Conservation (phyloP, 2,797 vertebrate species). For the Trichosurus vulpecula region DNA sequence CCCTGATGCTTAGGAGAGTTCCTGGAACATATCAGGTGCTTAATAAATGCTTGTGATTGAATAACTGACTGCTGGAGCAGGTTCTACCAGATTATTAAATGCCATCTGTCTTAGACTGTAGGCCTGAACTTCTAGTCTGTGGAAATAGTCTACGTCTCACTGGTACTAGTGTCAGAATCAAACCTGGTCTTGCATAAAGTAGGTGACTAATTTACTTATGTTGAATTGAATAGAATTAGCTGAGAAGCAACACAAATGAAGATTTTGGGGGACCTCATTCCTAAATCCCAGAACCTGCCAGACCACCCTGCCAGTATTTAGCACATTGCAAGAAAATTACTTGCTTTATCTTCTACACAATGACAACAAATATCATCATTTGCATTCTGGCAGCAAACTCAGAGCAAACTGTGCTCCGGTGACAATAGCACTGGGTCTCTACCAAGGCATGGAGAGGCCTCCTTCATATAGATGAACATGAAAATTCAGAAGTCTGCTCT, state of each 20-base stretch:
- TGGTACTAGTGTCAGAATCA: not conserved
- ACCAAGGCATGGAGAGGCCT: slow-evolving; percentile 34
- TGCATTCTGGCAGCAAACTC: slow-evolving; percentile 62
- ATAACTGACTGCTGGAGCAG: not conserved
- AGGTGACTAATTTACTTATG: not conserved
- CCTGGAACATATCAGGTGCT: not conserved
- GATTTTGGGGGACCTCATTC: slow-evolving; percentile 49
- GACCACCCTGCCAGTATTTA: slow-evolving; percentile 55
- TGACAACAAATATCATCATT: slow-evolving; percentile 61
- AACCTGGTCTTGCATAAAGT: not conserved
- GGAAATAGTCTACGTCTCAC: not conserved
- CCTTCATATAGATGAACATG: slow-evolving; percentile 30
- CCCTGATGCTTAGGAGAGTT: not conserved
- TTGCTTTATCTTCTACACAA: slow-evolving; percentile 70
- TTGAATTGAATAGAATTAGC: not conserved
- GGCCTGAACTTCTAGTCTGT: not conserved
- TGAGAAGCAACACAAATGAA: slow-evolving; percentile 10
- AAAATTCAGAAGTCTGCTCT: slow-evolving; percentile 24
- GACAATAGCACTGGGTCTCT: slow-evolving; percentile 45
- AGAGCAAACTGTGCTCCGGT: slow-evolving; percentile 44
- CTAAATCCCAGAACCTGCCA: slow-evolving; percentile 58
- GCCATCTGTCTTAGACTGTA: not conserved
- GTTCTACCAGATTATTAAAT: not conserved
- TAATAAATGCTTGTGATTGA: not conserved
- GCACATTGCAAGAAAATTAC: slow-evolving; percentile 58